These are phyloP conservation scores for Cygnus atratus DNA, from an alignment of 2,113 vertebrate species.

Conservation along the genomic window DNA sequence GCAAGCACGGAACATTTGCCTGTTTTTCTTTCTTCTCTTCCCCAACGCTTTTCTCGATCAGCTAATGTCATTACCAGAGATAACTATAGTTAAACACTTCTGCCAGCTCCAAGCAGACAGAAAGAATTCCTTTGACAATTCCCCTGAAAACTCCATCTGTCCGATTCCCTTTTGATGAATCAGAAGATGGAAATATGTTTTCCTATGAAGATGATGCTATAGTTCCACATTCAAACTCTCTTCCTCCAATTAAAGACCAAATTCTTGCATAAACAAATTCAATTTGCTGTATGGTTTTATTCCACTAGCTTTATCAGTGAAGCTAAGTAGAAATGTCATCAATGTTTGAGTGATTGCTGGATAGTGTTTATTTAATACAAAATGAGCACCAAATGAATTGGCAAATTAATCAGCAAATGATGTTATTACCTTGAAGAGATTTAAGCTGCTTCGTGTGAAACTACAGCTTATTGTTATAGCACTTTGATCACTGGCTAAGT, in stretches of 20 bases:
- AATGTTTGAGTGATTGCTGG: neutral
- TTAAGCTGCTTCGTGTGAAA: neutral
- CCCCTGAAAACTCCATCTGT: neutral
- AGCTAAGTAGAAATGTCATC: slow-evolving; percentile 37
- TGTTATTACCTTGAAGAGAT: neutral
- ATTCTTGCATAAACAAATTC: slow-evolving; percentile 7
- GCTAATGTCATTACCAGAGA: neutral
- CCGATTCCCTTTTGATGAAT: neutral
- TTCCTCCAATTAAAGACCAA: neutral
- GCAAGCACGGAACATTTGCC: neutral
- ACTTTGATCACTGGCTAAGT: neutral
- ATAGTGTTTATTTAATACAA: slow-evolving; percentile 56
- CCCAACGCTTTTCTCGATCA: neutral
- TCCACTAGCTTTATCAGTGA: neutral
- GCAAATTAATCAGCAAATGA: slow-evolving; percentile 9
- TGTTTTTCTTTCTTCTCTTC: neutral
- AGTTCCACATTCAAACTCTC: neutral
- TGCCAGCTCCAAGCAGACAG: neutral
- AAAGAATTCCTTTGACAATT: neutral
- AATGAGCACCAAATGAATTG: neutral
- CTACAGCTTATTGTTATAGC: neutral
- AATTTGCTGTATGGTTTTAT: slow-evolving; percentile 4
- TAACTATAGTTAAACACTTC: neutral
- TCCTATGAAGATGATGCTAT: neutral
- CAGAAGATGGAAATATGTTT: neutral